Evolutionary conservation across 1,140 invertebrate species (phyloP), one percentile per base, ranked within the genome.

Genomic region (Monochamus saltuarius): DNA sequence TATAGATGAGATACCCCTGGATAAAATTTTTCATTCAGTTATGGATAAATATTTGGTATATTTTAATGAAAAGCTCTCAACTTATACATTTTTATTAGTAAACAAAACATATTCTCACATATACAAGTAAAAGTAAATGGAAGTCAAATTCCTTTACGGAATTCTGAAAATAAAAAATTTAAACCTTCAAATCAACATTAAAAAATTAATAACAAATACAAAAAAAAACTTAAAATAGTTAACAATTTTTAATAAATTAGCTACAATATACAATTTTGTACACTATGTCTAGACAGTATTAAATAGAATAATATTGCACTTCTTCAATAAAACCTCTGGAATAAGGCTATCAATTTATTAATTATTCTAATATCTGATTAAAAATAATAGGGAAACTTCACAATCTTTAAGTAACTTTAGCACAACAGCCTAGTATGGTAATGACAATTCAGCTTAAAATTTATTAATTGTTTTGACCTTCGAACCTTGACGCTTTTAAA

Each of bases 281-380:
- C 62, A 64, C 49, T 64, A 61, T 42, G 14, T 54, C 52, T 60
- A 55, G 54, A 39, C 56, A 58, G 49, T 65, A 59, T 51, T 58
- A 62, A 57, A 52, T 62, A 47, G 49, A 43, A 47, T 58, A 62
- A 62, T 65, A 65, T 62, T 65, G 59, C 64, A 65, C 64, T 65
- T 65, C 35, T 45, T 43, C 13, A 59, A 45, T 59, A 63, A 59
- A 52, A 55, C 53, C 49, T 52, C 52, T 35, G 40, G 22, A 29
- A 46, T n/a, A 53, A 34, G 22, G 55, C 50, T 29, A 62, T 46
- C 43, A 55, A 62, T 53, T 59, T n/a, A n/a, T n/a, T 29, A 29
- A 29, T 29, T 59, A 45, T 49, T 59, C 51, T 50, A 57, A 55
- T 45, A 39, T 59, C 52, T 59, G 46, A 50, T 59, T 63, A 54